These are phyloP conservation scores for Phyllotreta striolata DNA, from an alignment of 2,888 invertebrate species.

Conservation along the genomic window DNA sequence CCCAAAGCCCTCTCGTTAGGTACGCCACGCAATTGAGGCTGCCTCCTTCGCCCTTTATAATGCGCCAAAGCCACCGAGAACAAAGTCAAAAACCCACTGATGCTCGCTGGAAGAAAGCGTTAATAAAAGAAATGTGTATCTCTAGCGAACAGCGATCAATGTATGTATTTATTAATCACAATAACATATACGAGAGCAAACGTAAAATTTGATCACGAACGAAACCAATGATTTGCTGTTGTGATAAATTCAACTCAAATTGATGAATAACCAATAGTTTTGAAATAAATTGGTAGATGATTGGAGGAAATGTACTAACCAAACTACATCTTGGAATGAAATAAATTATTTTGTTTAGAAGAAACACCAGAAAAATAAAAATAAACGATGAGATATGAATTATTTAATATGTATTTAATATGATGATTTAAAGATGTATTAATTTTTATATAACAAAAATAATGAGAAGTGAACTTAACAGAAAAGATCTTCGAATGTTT, in stretches of 20 bases:
- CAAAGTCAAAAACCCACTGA: constrained; percentile 60
- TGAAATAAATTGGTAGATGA: no score
- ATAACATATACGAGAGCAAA: constrained; percentile 4
- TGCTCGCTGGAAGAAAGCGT: constrained; percentile 58
- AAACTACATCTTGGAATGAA: not conserved
- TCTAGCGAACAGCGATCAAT: constrained; percentile 30
- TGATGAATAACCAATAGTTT: no score
- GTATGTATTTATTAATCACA: constrained; percentile 28
- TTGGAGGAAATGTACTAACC: no score
- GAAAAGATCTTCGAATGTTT: no score
- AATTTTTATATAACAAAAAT: no score
- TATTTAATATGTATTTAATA: no score
- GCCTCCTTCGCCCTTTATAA: constrained; percentile 49
- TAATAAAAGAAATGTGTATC: constrained; percentile 45
- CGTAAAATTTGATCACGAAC: not conserved
- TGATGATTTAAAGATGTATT: no score
- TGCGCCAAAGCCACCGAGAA: constrained; percentile 60
- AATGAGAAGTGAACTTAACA: no score
- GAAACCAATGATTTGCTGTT: no score
- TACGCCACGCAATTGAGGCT: constrained; percentile 45
- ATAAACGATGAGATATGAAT: no score
- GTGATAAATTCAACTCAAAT: no score
- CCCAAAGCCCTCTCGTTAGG: constrained; percentile 42
- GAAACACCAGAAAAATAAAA: not conserved
- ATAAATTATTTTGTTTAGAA: constrained; percentile 6